Conservation (phyloP, 1,140 invertebrate genomes). For the Pissodes strobi region DNA sequence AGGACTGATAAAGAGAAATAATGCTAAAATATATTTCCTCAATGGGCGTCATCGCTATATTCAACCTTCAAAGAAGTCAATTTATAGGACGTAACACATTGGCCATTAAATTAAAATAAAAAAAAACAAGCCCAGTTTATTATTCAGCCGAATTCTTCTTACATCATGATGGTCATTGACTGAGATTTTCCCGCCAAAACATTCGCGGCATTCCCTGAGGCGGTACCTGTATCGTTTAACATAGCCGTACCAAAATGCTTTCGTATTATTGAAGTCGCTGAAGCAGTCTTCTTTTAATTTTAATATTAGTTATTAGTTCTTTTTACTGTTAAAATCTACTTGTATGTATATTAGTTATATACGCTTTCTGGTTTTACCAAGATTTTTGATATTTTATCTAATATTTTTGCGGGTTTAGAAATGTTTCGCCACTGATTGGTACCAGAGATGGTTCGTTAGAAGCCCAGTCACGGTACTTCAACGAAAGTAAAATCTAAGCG, state of each 20-base stretch:
- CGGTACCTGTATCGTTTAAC: conserved; percentile 31
- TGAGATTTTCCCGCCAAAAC: conserved; percentile 38
- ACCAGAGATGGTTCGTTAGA: conserved; percentile 22
- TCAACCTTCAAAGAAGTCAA: conserved; percentile 19
- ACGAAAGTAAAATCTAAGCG: conserved; percentile 37
- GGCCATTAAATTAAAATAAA: conserved; percentile 23
- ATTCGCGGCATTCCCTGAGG: conserved; percentile 31
- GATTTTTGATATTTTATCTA: too few relatives aligned
- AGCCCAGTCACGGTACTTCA: conserved; percentile 30
- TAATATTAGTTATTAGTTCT: too few relatives aligned
- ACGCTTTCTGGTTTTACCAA: too few relatives aligned
- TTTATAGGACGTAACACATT: conserved; percentile 23
- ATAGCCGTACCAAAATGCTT: conserved; percentile 22
- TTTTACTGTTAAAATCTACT: too few relatives aligned
- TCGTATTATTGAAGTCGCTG: too few relatives aligned
- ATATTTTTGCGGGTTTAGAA: too few relatives aligned
- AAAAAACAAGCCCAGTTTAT: conserved; percentile 32
- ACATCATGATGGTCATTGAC: conserved; percentile 37
- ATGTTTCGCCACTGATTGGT: conserved; percentile 28
- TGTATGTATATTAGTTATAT: too few relatives aligned
- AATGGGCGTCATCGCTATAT: conserved; percentile 3
- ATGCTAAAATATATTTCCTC: not conserved
- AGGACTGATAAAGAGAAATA: too few relatives aligned
- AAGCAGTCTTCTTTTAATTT: not conserved
- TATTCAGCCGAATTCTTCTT: conserved; percentile 36